These are phyloP conservation scores for Recurvirostra avosetta DNA, from an alignment of 2,113 vertebrate genomes.

Conservation along the genomic window DNA sequence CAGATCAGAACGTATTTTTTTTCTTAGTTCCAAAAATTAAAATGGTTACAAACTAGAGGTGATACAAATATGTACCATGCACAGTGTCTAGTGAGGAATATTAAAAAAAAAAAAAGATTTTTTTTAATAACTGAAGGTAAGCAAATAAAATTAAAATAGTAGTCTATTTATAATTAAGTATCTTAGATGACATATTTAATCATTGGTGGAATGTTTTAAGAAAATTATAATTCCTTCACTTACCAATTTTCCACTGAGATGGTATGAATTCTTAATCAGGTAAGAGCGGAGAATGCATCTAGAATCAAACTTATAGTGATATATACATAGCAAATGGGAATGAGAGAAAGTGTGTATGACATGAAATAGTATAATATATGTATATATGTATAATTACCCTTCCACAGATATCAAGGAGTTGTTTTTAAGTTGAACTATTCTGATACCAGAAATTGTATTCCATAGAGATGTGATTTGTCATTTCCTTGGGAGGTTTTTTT, in stretches of 20 bases:
- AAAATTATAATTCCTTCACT: background rate
- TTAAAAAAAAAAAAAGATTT: background rate
- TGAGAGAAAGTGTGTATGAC: background rate
- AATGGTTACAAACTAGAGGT: background rate
- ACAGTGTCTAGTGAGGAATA: background rate
- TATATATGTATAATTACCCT: background rate
- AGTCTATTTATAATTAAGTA: background rate
- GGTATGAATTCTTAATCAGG: background rate
- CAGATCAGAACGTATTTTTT: background rate
- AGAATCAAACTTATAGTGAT: background rate
- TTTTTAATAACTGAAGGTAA: background rate
- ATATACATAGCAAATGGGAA: background rate
- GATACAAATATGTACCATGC: background rate
- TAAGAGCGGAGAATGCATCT: background rate
- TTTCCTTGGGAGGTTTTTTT: constrained; percentile 6
- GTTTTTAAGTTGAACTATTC: constrained; percentile 1
- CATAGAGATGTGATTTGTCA: background rate
- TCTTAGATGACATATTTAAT: background rate
- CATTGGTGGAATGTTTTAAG: background rate
- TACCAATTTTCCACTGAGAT: background rate
- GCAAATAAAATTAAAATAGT: background rate
- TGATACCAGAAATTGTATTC: constrained; percentile 48
- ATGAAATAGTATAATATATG: background rate
- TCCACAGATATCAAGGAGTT: background rate
- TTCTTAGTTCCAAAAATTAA: background rate